Evolutionary conservation across 2,797 vertebrate genomes (phyloP).

Genomic region (Danio albolineatus): DNA sequence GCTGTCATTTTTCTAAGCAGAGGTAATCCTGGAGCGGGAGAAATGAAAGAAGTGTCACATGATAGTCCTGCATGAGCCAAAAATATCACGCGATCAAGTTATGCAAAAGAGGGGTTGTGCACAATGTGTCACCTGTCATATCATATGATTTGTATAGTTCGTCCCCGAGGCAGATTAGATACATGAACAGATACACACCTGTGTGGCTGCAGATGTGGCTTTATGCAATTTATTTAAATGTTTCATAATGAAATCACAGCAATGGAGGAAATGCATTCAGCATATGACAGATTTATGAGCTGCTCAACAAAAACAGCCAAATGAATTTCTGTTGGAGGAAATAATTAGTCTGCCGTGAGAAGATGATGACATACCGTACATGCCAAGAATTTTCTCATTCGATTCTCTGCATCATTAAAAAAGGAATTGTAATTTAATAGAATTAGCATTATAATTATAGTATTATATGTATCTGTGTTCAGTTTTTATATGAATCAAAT

Average conservation of each 20-base stretch:
- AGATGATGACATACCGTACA: not conserved
- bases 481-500: too few species aligned
- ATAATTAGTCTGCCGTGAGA: not conserved
- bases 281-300: not conserved
- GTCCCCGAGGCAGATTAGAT: not conserved
- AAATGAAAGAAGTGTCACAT: not conserved
- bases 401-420: too few species aligned
- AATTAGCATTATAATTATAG: too few species aligned
- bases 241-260: not conserved
- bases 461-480: too few species aligned
- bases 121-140: not conserved
- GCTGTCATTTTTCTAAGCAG: not conserved
- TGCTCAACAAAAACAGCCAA: not conserved
- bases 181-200: conserved; percentile 1
- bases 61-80: not conserved
- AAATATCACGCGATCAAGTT: not conserved
- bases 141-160: not conserved
- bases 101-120: not conserved
- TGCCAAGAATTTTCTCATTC: too few species aligned
- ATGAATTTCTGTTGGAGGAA: not conserved
- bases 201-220: not conserved
- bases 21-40: not conserved
- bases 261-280: not conserved
- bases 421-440: too few species aligned
- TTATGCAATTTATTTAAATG: not conserved